Conservation (phyloP, 1,140 invertebrate species). For the Drosophila ohnishii region DNA sequence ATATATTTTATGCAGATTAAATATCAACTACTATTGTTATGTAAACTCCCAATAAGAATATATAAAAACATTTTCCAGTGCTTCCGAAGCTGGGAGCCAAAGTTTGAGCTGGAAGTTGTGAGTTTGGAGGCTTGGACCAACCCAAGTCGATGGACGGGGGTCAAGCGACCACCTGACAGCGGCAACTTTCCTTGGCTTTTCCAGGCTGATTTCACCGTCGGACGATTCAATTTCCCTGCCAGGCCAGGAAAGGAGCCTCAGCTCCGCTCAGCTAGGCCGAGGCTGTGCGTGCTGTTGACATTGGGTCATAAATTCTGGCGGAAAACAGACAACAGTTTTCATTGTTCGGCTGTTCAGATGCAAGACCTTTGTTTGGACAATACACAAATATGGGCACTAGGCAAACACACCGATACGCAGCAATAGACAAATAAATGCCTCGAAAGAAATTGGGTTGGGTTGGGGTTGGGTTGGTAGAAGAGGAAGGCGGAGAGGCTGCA, state of each 20-base stretch:
- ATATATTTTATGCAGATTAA: neutral
- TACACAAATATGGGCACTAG: conserved; percentile 53
- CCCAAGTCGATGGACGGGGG: conserved; percentile 20
- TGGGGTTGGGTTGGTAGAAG: no score
- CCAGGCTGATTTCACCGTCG: conserved; percentile 66
- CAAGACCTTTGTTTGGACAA: conserved; percentile 44
- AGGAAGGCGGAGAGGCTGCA: conserved; percentile 13
- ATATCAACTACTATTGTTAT: no score
- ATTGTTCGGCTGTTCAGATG: conserved; percentile 52
- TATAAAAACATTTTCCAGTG: neutral
- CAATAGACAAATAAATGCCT: conserved; percentile 53
- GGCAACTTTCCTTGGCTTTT: conserved; percentile 59
- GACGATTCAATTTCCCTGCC: conserved; percentile 49
- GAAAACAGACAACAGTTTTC: conserved; percentile 61
- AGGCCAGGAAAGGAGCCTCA: conserved; percentile 4
- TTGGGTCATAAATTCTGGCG: conserved; percentile 65
- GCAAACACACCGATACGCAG: conserved; percentile 52
- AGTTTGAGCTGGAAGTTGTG: conserved; percentile 1
- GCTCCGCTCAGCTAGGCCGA: neutral
- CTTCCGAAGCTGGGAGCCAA: conserved; percentile 3
- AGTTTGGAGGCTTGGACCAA: conserved; percentile 15
- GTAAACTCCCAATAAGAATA: neutral
- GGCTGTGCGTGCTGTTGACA: conserved; percentile 67
- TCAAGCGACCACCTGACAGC: conserved; percentile 46
- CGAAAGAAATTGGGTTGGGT: conserved; percentile 20